Conservation (phyloP, 2,797 vertebrate species). For the Siniperca scherzeri region DNA sequence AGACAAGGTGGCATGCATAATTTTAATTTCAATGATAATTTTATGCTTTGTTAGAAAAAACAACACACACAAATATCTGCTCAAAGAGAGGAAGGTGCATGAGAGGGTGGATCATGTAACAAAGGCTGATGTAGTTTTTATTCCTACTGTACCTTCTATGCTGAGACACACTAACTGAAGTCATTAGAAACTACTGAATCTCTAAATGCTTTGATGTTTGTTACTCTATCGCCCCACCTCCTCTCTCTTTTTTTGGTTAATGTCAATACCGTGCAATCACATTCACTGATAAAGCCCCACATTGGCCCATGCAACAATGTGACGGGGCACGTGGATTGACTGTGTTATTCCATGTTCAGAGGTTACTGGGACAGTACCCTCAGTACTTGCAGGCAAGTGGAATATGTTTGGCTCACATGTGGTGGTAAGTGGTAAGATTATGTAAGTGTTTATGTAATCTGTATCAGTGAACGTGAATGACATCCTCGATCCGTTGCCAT, state of each 20-base stretch:
- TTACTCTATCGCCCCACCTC: not conserved
- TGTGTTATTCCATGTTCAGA: constrained; percentile 62
- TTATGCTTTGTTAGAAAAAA: constrained; percentile 10
- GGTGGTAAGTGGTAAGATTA: constrained; percentile 84
- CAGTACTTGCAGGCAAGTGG: constrained; percentile 70
- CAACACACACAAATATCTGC: constrained; percentile 24
- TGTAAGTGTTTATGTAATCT: constrained; percentile 89
- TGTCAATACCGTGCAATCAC: constrained; percentile 51
- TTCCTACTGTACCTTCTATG: constrained; percentile 21
- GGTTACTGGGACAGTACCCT: constrained; percentile 81
- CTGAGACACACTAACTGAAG: constrained; percentile 27
- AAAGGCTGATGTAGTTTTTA: constrained; percentile 49
- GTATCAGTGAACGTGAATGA: constrained; percentile 82
- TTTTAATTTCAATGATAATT: not conserved
- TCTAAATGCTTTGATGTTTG: constrained; percentile 44
- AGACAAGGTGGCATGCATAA: constrained; percentile 21
- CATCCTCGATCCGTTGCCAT: constrained; percentile 72
- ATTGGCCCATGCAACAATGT: constrained; percentile 39
- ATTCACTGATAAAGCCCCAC: constrained; percentile 48
- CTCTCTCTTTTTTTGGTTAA: constrained; percentile 15
- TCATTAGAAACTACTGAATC: constrained; percentile 35
- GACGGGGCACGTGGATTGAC: constrained; percentile 68
- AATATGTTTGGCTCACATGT: constrained; percentile 85
- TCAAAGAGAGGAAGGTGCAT: constrained; percentile 49
- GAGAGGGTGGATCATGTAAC: constrained; percentile 73